These are phyloP conservation scores for Acanthaster planci DNA, from an alignment of 35 echinoderm and acorn worm genomes.

Conservation along the genomic window DNA sequence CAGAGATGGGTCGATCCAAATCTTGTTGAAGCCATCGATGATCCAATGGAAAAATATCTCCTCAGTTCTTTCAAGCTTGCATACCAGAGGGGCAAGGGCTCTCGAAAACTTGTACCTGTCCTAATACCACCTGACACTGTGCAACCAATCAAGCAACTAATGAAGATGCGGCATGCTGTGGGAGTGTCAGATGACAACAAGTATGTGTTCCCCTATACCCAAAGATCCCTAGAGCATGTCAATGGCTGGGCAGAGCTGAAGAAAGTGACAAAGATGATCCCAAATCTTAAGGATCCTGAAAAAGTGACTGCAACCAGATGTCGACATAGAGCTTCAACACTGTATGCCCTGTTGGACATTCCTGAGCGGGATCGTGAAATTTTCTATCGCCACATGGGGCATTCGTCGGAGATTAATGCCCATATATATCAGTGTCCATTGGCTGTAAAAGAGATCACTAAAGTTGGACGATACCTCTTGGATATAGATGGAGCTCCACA, in stretches of 20 bases:
- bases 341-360: constrained; percentile 35
- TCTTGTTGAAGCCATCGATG: neutral
- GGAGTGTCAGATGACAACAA: neutral
- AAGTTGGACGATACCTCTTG: neutral
- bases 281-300: neutral
- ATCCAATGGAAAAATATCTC: neutral
- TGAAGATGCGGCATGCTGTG: neutral
- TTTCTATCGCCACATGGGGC: constrained; percentile 41
- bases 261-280: neutral
- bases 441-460: neutral
- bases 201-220: neutral
- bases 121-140: neutral
- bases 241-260: neutral
- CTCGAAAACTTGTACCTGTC: neutral
- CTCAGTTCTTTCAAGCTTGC: neutral
- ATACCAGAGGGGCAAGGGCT: neutral
- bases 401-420: constrained; percentile 11
- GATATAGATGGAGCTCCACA: neutral
- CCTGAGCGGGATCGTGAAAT: constrained; percentile 13
- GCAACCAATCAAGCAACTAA: neutral
- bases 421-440: constrained; percentile 13
- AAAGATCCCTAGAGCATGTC: neutral
- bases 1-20: constrained; percentile 26
- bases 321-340: constrained; percentile 26
- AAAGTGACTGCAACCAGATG: constrained; percentile 23